These are phyloP conservation scores for Oryzias javanicus DNA, from an alignment of 2,113 vertebrate species.

Conservation along the genomic window DNA sequence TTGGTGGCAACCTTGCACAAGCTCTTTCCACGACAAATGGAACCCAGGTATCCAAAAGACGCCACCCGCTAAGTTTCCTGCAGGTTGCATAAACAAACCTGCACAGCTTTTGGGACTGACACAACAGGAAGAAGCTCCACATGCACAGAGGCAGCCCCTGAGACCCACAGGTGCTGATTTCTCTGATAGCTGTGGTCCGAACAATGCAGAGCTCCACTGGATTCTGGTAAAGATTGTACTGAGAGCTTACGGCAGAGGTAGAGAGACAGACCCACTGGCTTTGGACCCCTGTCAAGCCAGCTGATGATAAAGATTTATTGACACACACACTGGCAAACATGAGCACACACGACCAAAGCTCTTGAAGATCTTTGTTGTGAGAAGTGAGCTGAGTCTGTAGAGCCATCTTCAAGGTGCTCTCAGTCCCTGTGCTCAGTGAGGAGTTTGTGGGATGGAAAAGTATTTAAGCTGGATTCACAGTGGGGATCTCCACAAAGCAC, in stretches of 20 bases:
- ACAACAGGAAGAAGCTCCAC: slow-evolving; percentile 15
- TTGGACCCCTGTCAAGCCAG: slow-evolving; percentile 15
- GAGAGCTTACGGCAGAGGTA: not conserved
- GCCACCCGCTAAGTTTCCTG: slow-evolving; percentile 60
- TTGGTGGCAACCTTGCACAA: slow-evolving; percentile 1
- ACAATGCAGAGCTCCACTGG: slow-evolving; percentile 1
- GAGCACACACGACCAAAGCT: slow-evolving; percentile 49
- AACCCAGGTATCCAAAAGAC: slow-evolving; percentile 43
- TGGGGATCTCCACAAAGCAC: slow-evolving; percentile 72
- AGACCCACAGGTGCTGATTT: slow-evolving; percentile 38
- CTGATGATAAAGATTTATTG: slow-evolving; percentile 7
- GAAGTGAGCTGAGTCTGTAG: slow-evolving; percentile 56
- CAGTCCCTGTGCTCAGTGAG: slow-evolving; percentile 55
- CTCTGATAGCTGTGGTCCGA: slow-evolving; percentile 20
- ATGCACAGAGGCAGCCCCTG: slow-evolving; percentile 10
- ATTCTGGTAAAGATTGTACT: slow-evolving; percentile 36
- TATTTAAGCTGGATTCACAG: slow-evolving; percentile 67
- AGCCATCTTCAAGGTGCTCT: slow-evolving; percentile 64
- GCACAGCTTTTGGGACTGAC: slow-evolving; percentile 25
- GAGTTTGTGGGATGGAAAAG: slow-evolving; percentile 71
- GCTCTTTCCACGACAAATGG: slow-evolving; percentile 33
- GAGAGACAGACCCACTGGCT: not conserved
- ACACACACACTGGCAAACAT: slow-evolving; percentile 31
- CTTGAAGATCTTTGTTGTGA: slow-evolving; percentile 61
- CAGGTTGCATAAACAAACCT: slow-evolving; percentile 63